Percentiles rank a stretch among this genome's conserved stretches.
Evolutionary conservation across 2,113 vertebrate genomes (phyloP).

Genomic region (Heptranchias perlo): DNA sequence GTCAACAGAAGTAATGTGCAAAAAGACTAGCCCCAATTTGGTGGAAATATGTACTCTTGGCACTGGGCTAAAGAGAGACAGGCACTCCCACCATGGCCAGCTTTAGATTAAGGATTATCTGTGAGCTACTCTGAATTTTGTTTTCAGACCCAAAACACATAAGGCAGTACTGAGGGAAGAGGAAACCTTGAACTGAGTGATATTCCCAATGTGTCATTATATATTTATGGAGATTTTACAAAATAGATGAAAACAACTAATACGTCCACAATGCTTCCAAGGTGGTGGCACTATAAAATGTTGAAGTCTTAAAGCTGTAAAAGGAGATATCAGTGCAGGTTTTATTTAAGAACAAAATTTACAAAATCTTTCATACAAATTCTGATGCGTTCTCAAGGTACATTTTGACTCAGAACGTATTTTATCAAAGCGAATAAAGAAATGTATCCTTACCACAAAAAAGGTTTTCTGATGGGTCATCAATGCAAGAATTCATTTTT

Average conservation of each 20-base stretch:
- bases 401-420: neutral
- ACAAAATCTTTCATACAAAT: neutral
- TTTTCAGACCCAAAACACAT: neutral
- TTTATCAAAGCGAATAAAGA: neutral
- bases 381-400: neutral
- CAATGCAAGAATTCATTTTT: neutral
- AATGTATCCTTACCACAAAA: neutral
- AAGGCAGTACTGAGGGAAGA: neutral
- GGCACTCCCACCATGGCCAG: neutral
- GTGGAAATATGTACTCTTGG: neutral
- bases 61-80: neutral
- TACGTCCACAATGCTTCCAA: neutral
- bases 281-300: neutral
- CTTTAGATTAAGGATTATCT: neutral
- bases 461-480: neutral
- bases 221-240: neutral
- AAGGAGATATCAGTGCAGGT: neutral
- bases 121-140: neutral
- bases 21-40: neutral
- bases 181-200: neutral
- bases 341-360: neutral
- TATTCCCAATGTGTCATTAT: neutral
- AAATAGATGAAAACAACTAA: neutral
- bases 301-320: neutral
- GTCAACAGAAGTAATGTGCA: neutral